Base-by-base conservation (phyloP, 2,888 invertebrate species). In the Xylocampa areola region DNA sequence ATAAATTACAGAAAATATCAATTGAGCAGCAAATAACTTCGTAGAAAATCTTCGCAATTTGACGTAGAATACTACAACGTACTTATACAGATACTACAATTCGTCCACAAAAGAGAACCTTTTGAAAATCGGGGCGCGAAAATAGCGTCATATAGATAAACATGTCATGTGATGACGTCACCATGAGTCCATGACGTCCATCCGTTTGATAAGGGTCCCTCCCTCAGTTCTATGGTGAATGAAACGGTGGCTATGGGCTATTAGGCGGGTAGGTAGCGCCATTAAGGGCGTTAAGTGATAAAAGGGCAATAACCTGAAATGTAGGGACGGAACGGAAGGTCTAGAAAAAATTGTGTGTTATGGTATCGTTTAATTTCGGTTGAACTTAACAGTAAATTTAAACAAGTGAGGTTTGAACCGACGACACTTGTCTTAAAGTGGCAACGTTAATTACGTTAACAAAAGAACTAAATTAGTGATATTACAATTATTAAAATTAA, bases 151-250 rank as follows among this genome's bases (percentile, higher is more conserved):
- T 16, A 14, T 21, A n/a, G n/a, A n/a, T n/a, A n/a, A n/a, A 21
- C 21, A 27, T 27, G 21, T 21, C 21, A 43, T 17, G 11, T 2
- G 11, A 16, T n/a, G 19, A 19, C 45, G 36, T 10, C 8, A 6
- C 17, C 25, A n/a, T n/a, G n/a, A n/a, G n/a, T n/a, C 25, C 6
- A 21, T 36, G 14, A n/a, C n/a, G n/a, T n/a, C n/a, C n/a, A n/a
- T 50, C 13, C 6, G 8, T 40, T 40, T 63, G 50, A 60, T 5
- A 14, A 41, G 50, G 63, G 68, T 63, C 8, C 1, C 5, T 25
- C 14, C 43, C 7, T 6, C 27, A 16, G 10, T 16, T 6, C 39
- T 21, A 19, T 35, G 10, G 19, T n/a, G 25, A 16, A 37, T 41
- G 4, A 32, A 23, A 19, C 30, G 10, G 19, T n/a, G 25, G 13